A percentile compares a stretch with the other conserved stretches of the same genome.
phyloP scores from a whole-genome alignment of 2,113 vertebrate species.

The Anser cygnoides region DNA sequence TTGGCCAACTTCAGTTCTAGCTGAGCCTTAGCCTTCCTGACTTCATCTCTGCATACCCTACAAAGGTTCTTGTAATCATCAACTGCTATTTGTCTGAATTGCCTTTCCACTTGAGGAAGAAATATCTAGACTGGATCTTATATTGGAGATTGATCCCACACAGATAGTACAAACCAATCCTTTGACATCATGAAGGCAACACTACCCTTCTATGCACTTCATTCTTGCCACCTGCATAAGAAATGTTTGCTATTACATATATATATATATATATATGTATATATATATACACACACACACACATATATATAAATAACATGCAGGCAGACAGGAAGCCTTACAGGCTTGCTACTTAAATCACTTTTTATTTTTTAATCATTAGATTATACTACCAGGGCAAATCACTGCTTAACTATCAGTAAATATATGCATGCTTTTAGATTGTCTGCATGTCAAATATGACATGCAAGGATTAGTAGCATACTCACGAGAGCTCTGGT shows the following conservation, averaged over 20 bases:
- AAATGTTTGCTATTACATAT: background rate
- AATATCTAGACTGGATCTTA: background rate
- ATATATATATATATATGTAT: too few species aligned
- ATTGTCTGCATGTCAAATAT: background rate
- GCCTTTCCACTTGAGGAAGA: background rate
- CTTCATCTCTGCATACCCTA: background rate
- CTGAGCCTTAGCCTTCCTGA: background rate
- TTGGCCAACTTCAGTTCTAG: background rate
- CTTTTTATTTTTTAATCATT: too few species aligned
- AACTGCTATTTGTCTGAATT: background rate
- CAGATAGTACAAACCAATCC: background rate
- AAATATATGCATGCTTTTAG: background rate
- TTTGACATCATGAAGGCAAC: background rate
- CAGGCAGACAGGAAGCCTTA: background rate
- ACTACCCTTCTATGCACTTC: fast-evolving
- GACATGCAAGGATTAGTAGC: background rate
- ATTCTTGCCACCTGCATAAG: background rate
- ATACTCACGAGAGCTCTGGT: background rate
- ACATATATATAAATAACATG: too few species aligned
- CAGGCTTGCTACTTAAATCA: background rate
- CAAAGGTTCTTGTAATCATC: background rate
- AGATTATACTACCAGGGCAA: background rate
- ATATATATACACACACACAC: too few species aligned
- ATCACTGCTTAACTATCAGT: background rate
- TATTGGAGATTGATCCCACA: background rate